Evolutionary conservation across 2,797 vertebrate genomes (phyloP).

Genomic region (Buceros bicornis): DNA sequence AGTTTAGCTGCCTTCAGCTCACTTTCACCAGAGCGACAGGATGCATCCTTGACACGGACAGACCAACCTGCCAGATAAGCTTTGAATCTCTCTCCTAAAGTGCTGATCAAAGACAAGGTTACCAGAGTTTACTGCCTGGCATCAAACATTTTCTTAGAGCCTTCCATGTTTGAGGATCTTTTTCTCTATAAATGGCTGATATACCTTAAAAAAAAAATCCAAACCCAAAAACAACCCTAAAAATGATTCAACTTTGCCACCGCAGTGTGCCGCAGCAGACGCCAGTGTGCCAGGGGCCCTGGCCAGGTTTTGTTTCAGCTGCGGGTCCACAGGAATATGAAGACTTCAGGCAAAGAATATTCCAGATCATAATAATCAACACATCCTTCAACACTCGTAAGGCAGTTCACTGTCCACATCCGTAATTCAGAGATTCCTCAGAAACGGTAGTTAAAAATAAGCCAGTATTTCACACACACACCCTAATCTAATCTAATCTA

Average conservation of each 20-base stretch:
- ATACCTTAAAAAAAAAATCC: neutral
- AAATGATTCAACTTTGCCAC: neutral
- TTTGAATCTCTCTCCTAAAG: neutral
- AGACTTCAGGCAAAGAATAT: neutral
- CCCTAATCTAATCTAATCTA: neutral
- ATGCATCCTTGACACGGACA: accelerated
- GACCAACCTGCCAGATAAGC: neutral
- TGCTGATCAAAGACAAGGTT: neutral
- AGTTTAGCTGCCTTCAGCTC: neutral
- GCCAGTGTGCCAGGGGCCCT: neutral
- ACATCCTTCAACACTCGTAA: neutral
- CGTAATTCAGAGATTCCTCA: neutral
- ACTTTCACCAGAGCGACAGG: neutral
- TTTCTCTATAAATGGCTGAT: neutral
- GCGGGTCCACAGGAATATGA: neutral
- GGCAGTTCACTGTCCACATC: neutral
- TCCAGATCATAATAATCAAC: neutral
- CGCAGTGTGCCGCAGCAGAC: neutral
- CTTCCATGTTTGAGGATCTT: neutral
- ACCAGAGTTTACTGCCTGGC: neutral
- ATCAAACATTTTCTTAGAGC: neutral
- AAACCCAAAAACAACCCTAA: neutral
- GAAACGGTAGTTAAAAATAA: neutral
- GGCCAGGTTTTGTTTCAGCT: neutral
- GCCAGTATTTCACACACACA: neutral